Base-by-base conservation (phyloP, 2,888 invertebrate species). In the Invenusta paracnida region DNA sequence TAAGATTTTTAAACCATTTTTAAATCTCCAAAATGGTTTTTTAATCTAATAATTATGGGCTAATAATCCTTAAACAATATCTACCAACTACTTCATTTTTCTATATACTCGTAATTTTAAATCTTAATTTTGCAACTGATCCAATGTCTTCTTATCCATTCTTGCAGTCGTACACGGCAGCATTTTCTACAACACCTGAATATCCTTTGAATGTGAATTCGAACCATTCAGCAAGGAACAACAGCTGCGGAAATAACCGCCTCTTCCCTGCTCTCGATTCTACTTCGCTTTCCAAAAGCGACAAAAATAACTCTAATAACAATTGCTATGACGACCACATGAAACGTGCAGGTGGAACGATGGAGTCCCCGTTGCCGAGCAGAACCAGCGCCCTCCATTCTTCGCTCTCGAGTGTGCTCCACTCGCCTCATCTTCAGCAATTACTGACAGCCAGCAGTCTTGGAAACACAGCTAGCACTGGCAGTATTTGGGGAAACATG, bases 381-480 rank as follows among this genome's bases (percentile, higher is more conserved):
- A 48, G 5, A 17, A 48, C 17, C 11, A 48, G 5, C 5, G 17
- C 17, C 48, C 48, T 5, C 5, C 48, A 5, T 48, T 17, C 17
- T 11, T 48, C 48, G 5, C 48, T 48, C 11, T 17, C 48, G 48
- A 48, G 48, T 5, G 73, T 23, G 27, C 17, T 73, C 2, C 23
- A 73, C 73, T 73, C 73, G 73, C 73, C 73, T 5, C 73, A 73
- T 73, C 73, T 73, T 5, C 73, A 73, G 23, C 73, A 73, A 73
- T 23, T 73, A 73, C 25, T 73, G 23, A 73, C 73, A 2, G 23
- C 5, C 25, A 73, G 2, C 73, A 73, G 23, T 23, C 2, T 2
- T 23, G 2, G 73, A 2, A 23, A 13, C 73, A 73, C 2, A 2
- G 5, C 17, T 23, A 73, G 73, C 27, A 23, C 2, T 23, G 27